Evolutionary conservation across 2,797 vertebrate genomes (phyloP).

Genomic region (Danionella dracula): DNA sequence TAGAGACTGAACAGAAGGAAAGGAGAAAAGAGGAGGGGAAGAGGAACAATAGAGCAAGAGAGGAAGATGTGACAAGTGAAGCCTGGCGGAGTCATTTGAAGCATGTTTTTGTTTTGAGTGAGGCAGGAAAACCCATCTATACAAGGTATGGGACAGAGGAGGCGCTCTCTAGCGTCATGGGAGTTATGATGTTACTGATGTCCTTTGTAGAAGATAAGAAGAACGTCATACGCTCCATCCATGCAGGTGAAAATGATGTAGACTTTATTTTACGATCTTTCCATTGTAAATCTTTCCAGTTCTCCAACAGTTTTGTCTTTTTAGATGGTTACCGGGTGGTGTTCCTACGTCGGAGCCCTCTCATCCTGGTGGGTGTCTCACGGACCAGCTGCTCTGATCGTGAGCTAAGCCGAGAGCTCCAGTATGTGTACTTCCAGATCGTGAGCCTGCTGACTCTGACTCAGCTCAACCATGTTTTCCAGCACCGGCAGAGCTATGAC

Average conservation of each 20-base stretch:
- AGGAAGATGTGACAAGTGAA: constrained; percentile 81
- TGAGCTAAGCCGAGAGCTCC: constrained; percentile 88
- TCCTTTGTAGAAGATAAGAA: constrained; percentile 91
- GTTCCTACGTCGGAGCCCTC: constrained; percentile 87
- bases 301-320: not conserved
- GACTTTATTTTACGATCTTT: no score
- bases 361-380: constrained; percentile 92
- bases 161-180: constrained; percentile 93
- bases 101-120: constrained; percentile 92
- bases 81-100: constrained; percentile 88
- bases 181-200: constrained; percentile 95
- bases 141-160: constrained; percentile 93
- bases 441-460: constrained; percentile 92
- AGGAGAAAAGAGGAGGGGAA: constrained; percentile 50
- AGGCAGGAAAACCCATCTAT: constrained; percentile 96
- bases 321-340: constrained; percentile 93
- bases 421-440: constrained; percentile 97
- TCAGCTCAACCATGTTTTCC: constrained; percentile 93
- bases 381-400: constrained; percentile 85
- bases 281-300: no score
- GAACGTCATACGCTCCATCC: constrained; percentile 92
- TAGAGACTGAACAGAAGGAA: constrained; percentile 49
- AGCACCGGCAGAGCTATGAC: constrained; percentile 96
- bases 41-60: constrained; percentile 59
- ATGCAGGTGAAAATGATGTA: constrained; percentile 76